phyloP scores from a whole-genome alignment of 1,140 invertebrate species.

The Drosophila watanabei region DNA sequence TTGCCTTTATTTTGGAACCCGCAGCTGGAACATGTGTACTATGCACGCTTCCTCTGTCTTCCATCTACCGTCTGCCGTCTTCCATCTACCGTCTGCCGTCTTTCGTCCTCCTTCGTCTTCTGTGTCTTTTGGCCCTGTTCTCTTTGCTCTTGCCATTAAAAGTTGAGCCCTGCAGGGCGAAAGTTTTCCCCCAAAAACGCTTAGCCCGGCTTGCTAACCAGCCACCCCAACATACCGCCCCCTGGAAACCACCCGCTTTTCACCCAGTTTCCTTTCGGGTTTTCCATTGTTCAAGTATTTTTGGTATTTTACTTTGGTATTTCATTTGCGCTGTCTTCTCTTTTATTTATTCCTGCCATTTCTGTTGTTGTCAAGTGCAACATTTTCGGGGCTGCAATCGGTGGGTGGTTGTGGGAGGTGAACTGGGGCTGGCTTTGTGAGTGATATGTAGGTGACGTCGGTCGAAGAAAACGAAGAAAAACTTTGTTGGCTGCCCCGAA shows the following conservation, averaged over 20 bases:
- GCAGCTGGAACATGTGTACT: constrained; percentile 76
- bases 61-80: background rate
- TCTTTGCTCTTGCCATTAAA: constrained; percentile 82
- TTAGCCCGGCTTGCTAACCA: constrained; percentile 53
- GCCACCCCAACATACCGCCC: background rate
- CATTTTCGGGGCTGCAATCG: constrained; percentile 53
- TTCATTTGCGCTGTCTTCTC: constrained; percentile 61
- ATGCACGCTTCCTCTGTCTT: constrained; percentile 34
- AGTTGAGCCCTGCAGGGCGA: constrained; percentile 71
- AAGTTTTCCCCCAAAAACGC: constrained; percentile 43
- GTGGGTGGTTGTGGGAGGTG: background rate
- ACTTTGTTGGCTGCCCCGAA: constrained; percentile 19
- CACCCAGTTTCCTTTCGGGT: constrained; percentile 14
- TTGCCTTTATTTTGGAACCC: constrained; percentile 43
- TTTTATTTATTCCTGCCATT: constrained; percentile 32
- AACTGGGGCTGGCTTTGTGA: constrained; percentile 4
- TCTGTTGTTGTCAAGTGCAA: constrained; percentile 66
- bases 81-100: background rate
- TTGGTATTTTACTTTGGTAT: constrained; percentile 77
- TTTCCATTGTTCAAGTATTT: constrained; percentile 67
- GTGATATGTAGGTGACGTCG: constrained; percentile 39
- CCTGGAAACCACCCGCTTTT: background rate
- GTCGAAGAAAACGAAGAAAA: constrained; percentile 13
- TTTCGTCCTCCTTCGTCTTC: background rate
- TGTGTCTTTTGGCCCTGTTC: constrained; percentile 41